Percentiles rank a stretch among this genome's conserved stretches.
Evolutionary conservation across 2,888 invertebrate genomes (phyloP).

Genomic region (Agriotes lineatus): DNA sequence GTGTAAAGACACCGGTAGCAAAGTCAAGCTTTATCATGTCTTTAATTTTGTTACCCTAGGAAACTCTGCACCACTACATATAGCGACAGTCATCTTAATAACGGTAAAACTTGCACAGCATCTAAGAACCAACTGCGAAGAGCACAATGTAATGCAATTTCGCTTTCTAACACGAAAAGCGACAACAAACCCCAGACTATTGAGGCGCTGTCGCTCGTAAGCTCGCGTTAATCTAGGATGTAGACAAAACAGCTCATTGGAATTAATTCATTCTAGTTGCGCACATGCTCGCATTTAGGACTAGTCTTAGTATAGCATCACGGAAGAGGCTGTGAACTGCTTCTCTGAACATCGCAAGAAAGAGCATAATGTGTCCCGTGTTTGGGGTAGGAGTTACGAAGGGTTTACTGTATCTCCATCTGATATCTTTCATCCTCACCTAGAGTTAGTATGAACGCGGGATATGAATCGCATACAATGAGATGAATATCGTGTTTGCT

Average conservation of each 20-base stretch:
- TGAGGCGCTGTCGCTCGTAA: slow-evolving; percentile 31
- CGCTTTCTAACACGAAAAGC: slow-evolving; percentile 32
- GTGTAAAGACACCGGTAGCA: too few species aligned
- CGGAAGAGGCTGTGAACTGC: slow-evolving; percentile 19
- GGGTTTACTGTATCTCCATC: too few species aligned
- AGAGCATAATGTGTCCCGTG: neutral
- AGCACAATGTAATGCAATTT: slow-evolving; percentile 35
- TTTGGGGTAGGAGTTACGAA: too few species aligned
- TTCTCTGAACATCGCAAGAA: neutral
- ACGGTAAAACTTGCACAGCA: slow-evolving; percentile 23
- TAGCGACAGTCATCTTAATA: slow-evolving; percentile 20
- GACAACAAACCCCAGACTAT: slow-evolving; percentile 26
- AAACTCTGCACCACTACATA: slow-evolving; percentile 19
- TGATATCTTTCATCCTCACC: too few species aligned
- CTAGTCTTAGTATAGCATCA: slow-evolving; percentile 10
- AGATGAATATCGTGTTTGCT: neutral
- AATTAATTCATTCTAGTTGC: slow-evolving; percentile 33
- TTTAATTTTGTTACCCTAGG: slow-evolving; percentile 25
- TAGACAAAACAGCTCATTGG: slow-evolving; percentile 30
- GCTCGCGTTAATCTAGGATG: slow-evolving; percentile 28
- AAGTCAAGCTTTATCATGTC: slow-evolving; percentile 13
- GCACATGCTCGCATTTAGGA: slow-evolving; percentile 17
- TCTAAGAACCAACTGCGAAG: slow-evolving; percentile 27
- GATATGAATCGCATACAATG: neutral
- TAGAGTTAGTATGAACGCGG: neutral